phyloP scores from a whole-genome alignment of 2,797 vertebrate genomes.

The Zalophus californianus region DNA sequence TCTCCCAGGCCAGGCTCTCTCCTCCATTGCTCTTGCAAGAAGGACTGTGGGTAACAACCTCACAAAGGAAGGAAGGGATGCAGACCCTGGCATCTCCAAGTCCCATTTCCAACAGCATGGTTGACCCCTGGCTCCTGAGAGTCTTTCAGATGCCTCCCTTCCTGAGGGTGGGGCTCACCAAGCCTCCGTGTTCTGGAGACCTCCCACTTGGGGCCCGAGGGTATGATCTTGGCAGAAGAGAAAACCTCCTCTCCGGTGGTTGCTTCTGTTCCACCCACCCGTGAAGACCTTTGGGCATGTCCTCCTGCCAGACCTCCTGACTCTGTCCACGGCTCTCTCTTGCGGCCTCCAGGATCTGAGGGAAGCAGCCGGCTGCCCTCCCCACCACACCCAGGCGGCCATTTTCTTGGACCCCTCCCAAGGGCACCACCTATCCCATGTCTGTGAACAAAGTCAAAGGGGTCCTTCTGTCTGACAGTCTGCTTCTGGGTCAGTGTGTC shows the following conservation, averaged over 20 bases:
- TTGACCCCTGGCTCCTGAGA: background rate
- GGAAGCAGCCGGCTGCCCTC: constrained; percentile 77
- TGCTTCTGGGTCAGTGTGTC: constrained; percentile 79
- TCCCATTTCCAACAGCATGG: background rate
- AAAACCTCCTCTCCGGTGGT: constrained; percentile 67
- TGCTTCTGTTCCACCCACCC: constrained; percentile 78
- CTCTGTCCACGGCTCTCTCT: constrained; percentile 55
- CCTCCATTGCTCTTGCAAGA: background rate
- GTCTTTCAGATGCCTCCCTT: constrained; percentile 14
- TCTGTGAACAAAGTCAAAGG: constrained; percentile 63
- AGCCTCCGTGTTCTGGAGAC: constrained; percentile 61
- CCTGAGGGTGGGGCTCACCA: constrained; percentile 37
- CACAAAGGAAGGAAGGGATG: background rate
- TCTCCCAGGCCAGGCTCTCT: background rate
- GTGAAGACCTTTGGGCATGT: constrained; percentile 78
- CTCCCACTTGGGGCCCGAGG: constrained; percentile 76
- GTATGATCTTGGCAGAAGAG: constrained; percentile 74
- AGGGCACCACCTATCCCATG: constrained; percentile 61
- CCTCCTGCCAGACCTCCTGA: constrained; percentile 63
- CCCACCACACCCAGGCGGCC: constrained; percentile 73
- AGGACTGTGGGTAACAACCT: background rate
- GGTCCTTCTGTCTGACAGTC: constrained; percentile 68
- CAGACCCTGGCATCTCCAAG: background rate
- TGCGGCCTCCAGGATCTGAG: constrained; percentile 69
- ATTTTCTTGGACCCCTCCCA: constrained; percentile 77